Conservation (phyloP, 2,888 invertebrate species). For the Alitta virens region DNA sequence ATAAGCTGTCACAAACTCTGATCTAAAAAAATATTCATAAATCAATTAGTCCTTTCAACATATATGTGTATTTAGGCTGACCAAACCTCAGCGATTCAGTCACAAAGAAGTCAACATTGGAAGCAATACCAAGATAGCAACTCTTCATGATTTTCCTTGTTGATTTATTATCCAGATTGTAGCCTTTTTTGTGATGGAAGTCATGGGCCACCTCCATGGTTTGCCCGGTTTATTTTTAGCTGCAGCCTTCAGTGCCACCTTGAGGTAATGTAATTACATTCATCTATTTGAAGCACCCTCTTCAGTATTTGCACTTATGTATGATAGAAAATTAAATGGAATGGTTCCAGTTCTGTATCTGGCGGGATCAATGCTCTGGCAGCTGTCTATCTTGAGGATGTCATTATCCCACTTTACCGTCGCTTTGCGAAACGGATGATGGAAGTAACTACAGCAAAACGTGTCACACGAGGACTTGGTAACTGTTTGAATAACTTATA, state of each 20-base stretch:
- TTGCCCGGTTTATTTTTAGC: conserved; percentile 10
- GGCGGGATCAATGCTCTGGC: conserved; percentile 87
- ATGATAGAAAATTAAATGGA: too few relatives aligned
- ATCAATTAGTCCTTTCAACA: too few relatives aligned
- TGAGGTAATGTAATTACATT: conserved; percentile 63
- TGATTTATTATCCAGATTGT: conserved; percentile 3
- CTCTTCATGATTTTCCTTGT: too few relatives aligned
- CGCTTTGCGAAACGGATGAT: conserved; percentile 61
- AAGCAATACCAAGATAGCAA: too few relatives aligned
- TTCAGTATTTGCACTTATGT: too few relatives aligned
- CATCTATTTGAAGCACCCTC: too few relatives aligned
- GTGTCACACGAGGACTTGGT: conserved; percentile 68
- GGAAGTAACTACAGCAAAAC: conserved; percentile 70
- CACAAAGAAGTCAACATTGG: too few relatives aligned
- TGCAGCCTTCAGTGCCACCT: conserved; percentile 8
- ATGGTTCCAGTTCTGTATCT: conserved; percentile 69
- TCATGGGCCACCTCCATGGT: conserved; percentile 5
- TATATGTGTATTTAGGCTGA: too few relatives aligned
- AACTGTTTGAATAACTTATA: too few relatives aligned
- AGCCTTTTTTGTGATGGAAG: conserved; percentile 11
- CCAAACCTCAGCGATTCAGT: too few relatives aligned
- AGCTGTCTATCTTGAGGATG: conserved; percentile 84
- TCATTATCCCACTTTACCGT: conserved; percentile 71
- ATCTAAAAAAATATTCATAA: too few relatives aligned
- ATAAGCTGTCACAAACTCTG: too few relatives aligned